A percentile compares a stretch with the other conserved stretches of the same genome.
Evolutionary conservation across 1,140 invertebrate genomes (phyloP).

Genomic region (Philopotamus ludificatus): DNA sequence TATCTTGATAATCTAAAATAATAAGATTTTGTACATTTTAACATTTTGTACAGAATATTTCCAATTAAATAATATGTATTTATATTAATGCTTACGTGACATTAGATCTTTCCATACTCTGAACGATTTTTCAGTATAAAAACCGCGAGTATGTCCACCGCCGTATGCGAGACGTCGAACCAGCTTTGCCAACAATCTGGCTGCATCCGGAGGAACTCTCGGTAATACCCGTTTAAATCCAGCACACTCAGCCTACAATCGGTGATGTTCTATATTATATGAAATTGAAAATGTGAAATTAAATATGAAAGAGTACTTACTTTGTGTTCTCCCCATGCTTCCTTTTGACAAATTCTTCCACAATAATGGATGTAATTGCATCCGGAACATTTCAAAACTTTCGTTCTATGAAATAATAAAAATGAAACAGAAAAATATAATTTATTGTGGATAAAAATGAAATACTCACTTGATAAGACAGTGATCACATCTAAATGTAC

Average conservation of each 20-base stretch:
- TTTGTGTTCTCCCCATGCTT: slow-evolving; percentile 75
- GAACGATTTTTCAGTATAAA: slow-evolving; percentile 65
- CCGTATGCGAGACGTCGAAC: slow-evolving; percentile 68
- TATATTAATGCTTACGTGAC: slow-evolving; percentile 68
- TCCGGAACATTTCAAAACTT: slow-evolving; percentile 72
- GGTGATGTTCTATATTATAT: background rate
- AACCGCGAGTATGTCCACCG: slow-evolving; percentile 61
- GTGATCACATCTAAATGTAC: slow-evolving; percentile 57
- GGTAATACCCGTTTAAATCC: slow-evolving; percentile 67
- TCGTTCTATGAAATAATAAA: slow-evolving; percentile 56
- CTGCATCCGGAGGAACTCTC: slow-evolving; percentile 69
- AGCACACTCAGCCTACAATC: slow-evolving; percentile 63
- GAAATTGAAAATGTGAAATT: background rate
- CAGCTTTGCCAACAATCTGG: slow-evolving; percentile 69
- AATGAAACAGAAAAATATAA: background rate
- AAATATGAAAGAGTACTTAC: slow-evolving; percentile 35
- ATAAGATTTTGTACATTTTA: slow-evolving; percentile 19
- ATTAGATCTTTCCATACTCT: slow-evolving; percentile 80
- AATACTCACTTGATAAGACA: slow-evolving; percentile 59
- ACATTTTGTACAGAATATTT: slow-evolving; percentile 5
- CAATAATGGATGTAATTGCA: slow-evolving; percentile 82
- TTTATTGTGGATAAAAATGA: background rate
- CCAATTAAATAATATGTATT: background rate
- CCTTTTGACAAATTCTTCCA: slow-evolving; percentile 69
- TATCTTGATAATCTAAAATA: slow-evolving; percentile 72